A percentile compares a stretch with the other conserved stretches of the same genome.
Conservation (phyloP, 1,140 invertebrate genomes). For the Procambarus clarkii region DNA sequence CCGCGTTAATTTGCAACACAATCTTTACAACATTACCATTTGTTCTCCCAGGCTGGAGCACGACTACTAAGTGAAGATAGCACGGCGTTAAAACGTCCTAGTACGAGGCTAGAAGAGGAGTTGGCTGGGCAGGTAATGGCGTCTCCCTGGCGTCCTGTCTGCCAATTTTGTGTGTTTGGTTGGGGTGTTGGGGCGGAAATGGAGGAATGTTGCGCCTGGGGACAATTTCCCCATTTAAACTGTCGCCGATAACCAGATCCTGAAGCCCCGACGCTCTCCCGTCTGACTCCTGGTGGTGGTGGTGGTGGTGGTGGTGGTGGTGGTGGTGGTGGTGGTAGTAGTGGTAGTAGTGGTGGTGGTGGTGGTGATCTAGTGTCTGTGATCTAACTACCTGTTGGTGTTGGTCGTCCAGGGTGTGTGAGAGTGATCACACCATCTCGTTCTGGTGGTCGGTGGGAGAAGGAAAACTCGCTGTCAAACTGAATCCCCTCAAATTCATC, state of each 20-base stretch:
- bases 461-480: too few species aligned
- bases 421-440: too few species aligned
- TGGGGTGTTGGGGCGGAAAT: background rate
- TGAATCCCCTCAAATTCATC: too few species aligned
- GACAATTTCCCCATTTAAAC: conserved; percentile 40
- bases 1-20: too few species aligned
- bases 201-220: conserved; percentile 11
- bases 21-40: too few species aligned
- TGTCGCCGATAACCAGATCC: conserved; percentile 25
- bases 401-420: background rate
- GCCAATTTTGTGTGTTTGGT: background rate
- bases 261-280: background rate
- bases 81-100: too few species aligned
- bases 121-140: too few species aligned
- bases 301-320: background rate
- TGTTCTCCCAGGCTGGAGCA: too few species aligned
- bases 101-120: too few species aligned
- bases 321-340: background rate
- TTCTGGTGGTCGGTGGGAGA: too few species aligned
- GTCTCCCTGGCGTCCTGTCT: too few species aligned
- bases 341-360: background rate
- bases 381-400: background rate
- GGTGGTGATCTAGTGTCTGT: background rate
- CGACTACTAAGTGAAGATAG: too few species aligned
- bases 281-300: background rate